Evolutionary conservation across 2,888 invertebrate species (phyloP).

Genomic region (Mellilla xanthometata): DNA sequence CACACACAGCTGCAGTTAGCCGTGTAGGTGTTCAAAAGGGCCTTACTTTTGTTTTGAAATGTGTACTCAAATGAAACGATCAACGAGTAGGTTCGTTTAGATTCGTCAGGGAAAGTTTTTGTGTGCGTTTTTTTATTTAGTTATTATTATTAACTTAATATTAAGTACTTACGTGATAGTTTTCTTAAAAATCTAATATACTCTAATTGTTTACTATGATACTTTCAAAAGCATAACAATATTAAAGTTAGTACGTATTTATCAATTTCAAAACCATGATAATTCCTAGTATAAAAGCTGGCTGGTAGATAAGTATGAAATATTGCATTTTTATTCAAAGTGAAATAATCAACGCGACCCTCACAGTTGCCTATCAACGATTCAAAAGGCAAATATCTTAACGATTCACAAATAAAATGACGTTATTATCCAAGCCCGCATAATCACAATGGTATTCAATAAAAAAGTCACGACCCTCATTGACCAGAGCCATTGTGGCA

Average conservation of each 20-base stretch:
- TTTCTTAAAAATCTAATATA: too few relatives aligned
- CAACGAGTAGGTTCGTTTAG: conserved; percentile 7
- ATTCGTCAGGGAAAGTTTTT: neutral
- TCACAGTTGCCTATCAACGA: conserved; percentile 8
- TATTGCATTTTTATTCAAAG: too few relatives aligned
- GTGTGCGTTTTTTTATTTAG: too few relatives aligned
- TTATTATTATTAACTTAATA: too few relatives aligned
- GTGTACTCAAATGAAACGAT: conserved; percentile 17
- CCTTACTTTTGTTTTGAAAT: conserved; percentile 18
- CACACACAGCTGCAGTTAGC: conserved; percentile 7
- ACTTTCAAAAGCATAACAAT: too few relatives aligned
- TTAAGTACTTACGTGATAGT: too few relatives aligned
- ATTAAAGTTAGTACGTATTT: too few relatives aligned
- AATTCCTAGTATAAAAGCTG: too few relatives aligned
- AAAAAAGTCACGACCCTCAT: conserved; percentile 65
- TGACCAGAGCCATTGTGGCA: conserved; percentile 58
- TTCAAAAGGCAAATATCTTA: conserved; percentile 21
- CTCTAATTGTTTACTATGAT: too few relatives aligned
- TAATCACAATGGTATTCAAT: conserved; percentile 62
- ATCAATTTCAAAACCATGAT: too few relatives aligned
- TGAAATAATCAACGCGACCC: neutral
- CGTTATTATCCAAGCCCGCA: conserved; percentile 53
- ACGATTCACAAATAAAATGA: conserved; percentile 24
- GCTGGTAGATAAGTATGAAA: too few relatives aligned
- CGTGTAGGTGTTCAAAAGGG: conserved; percentile 9